Percentiles rank a stretch among this genome's conserved stretches.
These are phyloP conservation scores for Dendrocincla tyrannina DNA, from an alignment of 2,797 vertebrate species.

Conservation along the genomic window DNA sequence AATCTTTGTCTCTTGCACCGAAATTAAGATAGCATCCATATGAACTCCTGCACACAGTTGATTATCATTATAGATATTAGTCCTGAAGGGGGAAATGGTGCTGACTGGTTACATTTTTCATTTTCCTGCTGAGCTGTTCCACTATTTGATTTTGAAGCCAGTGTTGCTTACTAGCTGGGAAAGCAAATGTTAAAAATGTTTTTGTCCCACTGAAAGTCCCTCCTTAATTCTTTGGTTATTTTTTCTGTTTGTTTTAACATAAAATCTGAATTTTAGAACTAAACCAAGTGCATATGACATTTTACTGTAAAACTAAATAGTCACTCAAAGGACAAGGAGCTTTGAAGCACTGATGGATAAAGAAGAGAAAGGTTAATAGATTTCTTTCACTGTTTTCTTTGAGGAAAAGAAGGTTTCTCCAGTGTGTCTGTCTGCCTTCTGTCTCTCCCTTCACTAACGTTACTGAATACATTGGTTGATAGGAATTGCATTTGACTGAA, in stretches of 20 bases:
- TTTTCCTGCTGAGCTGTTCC: neutral
- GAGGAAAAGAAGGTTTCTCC: neutral
- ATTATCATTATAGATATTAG: conserved; percentile 4
- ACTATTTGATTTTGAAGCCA: neutral
- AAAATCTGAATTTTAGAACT: neutral
- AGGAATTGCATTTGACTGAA: neutral
- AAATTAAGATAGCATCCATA: neutral
- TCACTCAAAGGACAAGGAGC: conserved; percentile 20
- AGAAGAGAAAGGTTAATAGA: neutral
- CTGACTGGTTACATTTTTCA: neutral
- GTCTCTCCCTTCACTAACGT: neutral
- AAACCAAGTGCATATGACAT: neutral
- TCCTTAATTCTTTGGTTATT: neutral
- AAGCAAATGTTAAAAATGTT: neutral
- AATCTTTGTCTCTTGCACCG: neutral
- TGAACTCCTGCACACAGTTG: neutral
- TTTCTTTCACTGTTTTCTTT: neutral
- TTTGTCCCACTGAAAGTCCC: neutral
- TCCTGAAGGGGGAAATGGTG: neutral
- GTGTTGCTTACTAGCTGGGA: neutral
- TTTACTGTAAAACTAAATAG: conserved; percentile 4
- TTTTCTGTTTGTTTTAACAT: neutral
- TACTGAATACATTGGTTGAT: neutral
- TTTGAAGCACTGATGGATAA: neutral
- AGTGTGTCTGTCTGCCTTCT: neutral